These are phyloP conservation scores for Phalloptychus januarius DNA, from an alignment of 2,797 vertebrate genomes.

Conservation along the genomic window DNA sequence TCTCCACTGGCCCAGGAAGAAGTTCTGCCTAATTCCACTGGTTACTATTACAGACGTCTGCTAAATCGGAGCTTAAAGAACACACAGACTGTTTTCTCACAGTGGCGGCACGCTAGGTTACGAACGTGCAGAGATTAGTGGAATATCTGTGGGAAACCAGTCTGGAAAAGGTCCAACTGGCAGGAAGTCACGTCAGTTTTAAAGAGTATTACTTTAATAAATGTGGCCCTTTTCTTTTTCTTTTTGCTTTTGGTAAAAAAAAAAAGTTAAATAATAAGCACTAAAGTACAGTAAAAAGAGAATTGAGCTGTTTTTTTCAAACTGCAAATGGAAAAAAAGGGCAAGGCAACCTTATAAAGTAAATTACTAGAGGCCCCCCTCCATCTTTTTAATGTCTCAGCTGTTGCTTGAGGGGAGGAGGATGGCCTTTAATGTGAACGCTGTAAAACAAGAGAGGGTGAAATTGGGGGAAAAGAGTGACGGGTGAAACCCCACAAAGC, in stretches of 20 bases:
- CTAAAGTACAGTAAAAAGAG: conserved; percentile 13
- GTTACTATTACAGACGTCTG: conserved; percentile 76
- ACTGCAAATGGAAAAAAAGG: conserved; percentile 49
- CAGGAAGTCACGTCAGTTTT: conserved; percentile 36
- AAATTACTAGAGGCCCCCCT: conserved; percentile 56
- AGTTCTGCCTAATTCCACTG: conserved; percentile 71
- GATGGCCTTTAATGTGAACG: conserved; percentile 56
- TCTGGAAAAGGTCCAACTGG: conserved; percentile 57
- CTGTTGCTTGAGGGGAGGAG: conserved; percentile 49
- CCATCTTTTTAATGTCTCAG: conserved; percentile 56
- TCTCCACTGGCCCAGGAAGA: conserved; percentile 57
- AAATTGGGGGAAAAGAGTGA: conserved; percentile 36
- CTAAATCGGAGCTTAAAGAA: conserved; percentile 77
- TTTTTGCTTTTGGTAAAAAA: conserved; percentile 19
- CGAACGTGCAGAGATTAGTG: conserved; percentile 52
- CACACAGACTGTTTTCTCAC: conserved; percentile 77
- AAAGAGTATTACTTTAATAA: conserved; percentile 24
- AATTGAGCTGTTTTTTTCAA: no score
- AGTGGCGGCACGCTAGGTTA: conserved; percentile 45
- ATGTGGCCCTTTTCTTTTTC: conserved; percentile 20
- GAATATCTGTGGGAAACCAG: conserved; percentile 67
- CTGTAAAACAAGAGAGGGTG: conserved; percentile 60
- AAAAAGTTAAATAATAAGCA: conserved; percentile 10
- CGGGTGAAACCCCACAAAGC: conserved; percentile 36
- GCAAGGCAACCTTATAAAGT: conserved; percentile 53